phyloP scores from a whole-genome alignment of 1,140 invertebrate genomes.

The Brachionus paranguensis region DNA sequence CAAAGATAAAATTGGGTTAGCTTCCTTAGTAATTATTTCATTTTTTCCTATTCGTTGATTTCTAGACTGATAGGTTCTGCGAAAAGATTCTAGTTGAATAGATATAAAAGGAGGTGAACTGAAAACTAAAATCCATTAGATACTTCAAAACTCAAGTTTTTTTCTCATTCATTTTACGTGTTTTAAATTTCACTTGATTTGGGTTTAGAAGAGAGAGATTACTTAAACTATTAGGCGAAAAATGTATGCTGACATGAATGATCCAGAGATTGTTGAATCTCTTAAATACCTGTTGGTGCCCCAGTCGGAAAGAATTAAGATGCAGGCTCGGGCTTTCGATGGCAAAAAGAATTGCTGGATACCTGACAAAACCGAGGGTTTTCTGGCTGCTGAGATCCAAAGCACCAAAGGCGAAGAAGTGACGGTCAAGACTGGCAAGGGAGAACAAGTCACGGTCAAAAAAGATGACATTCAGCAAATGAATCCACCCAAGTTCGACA shows the following conservation, averaged over 20 bases:
- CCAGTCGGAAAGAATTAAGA: slow-evolving; percentile 33
- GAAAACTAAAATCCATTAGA: slow-evolving; percentile 58
- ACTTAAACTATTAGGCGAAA: neutral
- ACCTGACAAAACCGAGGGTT: slow-evolving; percentile 92
- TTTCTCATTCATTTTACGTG: slow-evolving; percentile 49
- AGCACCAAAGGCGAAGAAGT: slow-evolving; percentile 96
- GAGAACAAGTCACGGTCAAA: slow-evolving; percentile 71
- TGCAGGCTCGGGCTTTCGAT: slow-evolving; percentile 91
- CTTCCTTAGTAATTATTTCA: neutral
- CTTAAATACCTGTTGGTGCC: slow-evolving; percentile 30
- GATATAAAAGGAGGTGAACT: slow-evolving; percentile 59
- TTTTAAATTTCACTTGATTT: slow-evolving; percentile 54
- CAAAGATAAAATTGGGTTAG: neutral
- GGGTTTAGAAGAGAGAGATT: neutral
- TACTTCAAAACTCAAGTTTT: neutral
- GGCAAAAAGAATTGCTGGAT: slow-evolving; percentile 99
- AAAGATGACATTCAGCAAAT: slow-evolving; percentile 94
- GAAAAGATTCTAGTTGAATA: neutral
- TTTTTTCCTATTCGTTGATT: neutral
- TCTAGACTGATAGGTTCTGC: neutral
- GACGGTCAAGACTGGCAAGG: slow-evolving; percentile 66
- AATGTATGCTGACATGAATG: slow-evolving; percentile 36
- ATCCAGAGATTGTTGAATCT: slow-evolving; percentile 41
- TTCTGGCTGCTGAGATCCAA: slow-evolving; percentile 90
- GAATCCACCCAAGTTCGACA: slow-evolving; percentile 99